Evolutionary conservation across 1,140 invertebrate species (phyloP).

Genomic region (Uloborus diversus): DNA sequence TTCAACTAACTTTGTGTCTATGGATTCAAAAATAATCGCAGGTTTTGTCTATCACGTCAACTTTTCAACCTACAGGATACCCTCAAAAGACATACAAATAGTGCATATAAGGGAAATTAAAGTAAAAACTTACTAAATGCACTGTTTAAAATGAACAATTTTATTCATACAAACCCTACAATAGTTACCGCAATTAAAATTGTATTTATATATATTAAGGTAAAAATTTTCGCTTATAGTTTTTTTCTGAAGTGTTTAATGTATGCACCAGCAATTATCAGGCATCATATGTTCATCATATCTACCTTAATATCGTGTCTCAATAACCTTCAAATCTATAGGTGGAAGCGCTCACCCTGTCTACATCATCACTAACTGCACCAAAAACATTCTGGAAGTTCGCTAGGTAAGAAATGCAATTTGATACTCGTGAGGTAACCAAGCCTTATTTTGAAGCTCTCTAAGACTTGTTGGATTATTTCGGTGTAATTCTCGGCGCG

Average conservation of each 20-base stretch:
- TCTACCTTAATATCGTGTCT: conserved; percentile 58
- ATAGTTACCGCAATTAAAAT: too few species aligned
- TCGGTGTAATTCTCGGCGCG: conserved; percentile 20
- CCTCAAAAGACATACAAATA: too few species aligned
- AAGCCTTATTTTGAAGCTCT: not conserved
- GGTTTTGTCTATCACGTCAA: too few species aligned
- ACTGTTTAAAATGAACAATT: too few species aligned
- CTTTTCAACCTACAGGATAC: too few species aligned
- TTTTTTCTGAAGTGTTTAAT: not conserved
- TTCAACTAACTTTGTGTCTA: too few species aligned
- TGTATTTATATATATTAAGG: too few species aligned
- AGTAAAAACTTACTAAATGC: too few species aligned
- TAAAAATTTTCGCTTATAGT: too few species aligned
- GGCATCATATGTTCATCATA: conserved; percentile 57
- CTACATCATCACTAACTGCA: conserved; percentile 60
- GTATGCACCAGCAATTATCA: conserved; percentile 57
- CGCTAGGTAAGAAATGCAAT: conserved; percentile 57
- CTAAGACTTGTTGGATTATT: conserved; percentile 46
- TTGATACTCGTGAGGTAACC: conserved; percentile 27
- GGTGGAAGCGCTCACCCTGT: conserved; percentile 63
- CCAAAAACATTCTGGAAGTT: conserved; percentile 51
- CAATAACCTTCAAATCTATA: conserved; percentile 61
- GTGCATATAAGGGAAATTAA: too few species aligned
- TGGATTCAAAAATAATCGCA: too few species aligned
- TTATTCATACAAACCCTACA: too few species aligned